Percentiles rank a stretch among this genome's conserved stretches.
Conservation (phyloP, 2,113 vertebrate species). For the Aptenodytes forsteri region DNA sequence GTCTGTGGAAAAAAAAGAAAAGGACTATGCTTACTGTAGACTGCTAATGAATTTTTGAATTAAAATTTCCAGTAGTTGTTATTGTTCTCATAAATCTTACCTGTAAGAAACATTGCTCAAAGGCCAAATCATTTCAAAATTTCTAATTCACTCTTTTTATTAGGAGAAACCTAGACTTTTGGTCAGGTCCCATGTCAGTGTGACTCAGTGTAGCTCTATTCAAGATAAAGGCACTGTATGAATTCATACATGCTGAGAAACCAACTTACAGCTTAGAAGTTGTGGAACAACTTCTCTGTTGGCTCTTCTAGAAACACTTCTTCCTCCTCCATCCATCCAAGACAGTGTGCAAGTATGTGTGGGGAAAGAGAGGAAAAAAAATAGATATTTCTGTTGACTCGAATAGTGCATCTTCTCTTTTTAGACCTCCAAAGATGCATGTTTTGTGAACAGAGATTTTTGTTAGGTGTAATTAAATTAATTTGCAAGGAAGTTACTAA, state of each 20-base stretch:
- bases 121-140: constrained; percentile 32
- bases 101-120: constrained; percentile 26
- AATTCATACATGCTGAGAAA: neutral
- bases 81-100: constrained; percentile 7
- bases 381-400: neutral
- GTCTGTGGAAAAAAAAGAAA: constrained; percentile 7
- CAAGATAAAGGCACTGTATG: neutral
- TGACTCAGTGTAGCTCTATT: neutral
- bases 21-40: neutral
- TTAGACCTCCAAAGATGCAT: constrained; percentile 45
- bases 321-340: neutral
- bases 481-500: constrained; percentile 75
- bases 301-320: neutral
- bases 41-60: constrained; percentile 46
- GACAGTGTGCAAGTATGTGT: neutral
- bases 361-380: neutral
- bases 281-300: neutral
- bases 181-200: neutral
- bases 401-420: constrained; percentile 13
- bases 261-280: neutral
- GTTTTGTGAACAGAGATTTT: constrained; percentile 65
- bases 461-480: constrained; percentile 65
- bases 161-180: neutral
- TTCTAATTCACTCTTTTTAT: constrained; percentile 20
- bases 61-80: constrained; percentile 15